These are phyloP conservation scores for Noctua janthe DNA, from an alignment of 2,888 invertebrate species.

Conservation along the genomic window DNA sequence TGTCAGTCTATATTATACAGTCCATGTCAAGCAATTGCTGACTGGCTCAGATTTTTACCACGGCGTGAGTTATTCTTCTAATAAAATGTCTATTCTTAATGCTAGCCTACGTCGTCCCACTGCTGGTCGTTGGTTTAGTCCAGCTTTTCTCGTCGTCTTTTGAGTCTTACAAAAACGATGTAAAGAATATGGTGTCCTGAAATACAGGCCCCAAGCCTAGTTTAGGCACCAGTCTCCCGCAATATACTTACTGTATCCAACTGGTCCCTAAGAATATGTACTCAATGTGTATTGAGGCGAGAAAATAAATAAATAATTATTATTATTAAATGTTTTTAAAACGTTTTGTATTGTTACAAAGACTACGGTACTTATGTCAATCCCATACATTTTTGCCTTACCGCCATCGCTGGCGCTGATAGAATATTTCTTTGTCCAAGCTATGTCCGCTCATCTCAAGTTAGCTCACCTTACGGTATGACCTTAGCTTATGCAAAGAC, in stretches of 20 bases:
- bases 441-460: background rate
- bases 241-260: too few relatives aligned
- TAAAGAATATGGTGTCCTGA: too few relatives aligned
- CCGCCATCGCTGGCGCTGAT: background rate
- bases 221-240: too few relatives aligned
- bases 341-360: background rate
- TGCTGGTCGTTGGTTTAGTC: background rate
- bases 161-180: background rate
- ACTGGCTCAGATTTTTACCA: background rate
- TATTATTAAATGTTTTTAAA: too few relatives aligned
- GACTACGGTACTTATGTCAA: background rate
- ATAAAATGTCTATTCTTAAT: background rate
- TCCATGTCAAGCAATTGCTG: too few relatives aligned
- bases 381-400: background rate
- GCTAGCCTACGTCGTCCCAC: background rate
- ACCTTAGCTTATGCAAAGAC: conserved; percentile 26
- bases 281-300: too few relatives aligned
- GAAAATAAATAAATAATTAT: too few relatives aligned
- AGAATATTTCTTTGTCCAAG: background rate
- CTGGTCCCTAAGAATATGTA: too few relatives aligned
- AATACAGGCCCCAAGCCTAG: too few relatives aligned
- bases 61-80: too few relatives aligned
- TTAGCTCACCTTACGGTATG: conserved; percentile 24
- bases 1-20: too few relatives aligned
- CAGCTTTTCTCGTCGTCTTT: background rate